Evolutionary conservation across 2,797 vertebrate genomes (phyloP), one percentile per base, ranked within the genome.

Genomic region (Channa striata): DNA sequence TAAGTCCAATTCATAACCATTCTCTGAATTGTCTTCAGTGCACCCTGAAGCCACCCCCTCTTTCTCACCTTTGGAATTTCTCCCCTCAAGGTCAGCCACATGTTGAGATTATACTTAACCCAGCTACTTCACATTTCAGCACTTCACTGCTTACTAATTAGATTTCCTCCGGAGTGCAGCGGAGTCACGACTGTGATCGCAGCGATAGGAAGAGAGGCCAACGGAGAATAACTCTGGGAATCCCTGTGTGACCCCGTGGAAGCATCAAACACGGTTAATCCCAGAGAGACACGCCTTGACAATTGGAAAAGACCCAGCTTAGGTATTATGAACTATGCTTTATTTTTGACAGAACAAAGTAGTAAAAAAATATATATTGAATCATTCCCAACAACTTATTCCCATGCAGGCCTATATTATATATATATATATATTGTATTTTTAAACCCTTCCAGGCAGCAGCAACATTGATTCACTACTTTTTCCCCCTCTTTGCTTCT

Each of bases 1-100:
- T 57, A 68, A 67, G 59, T 68, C 51, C 74, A 76, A 78, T 85
- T 89, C 86, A 89, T 88, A 83, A 85, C 82, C 83, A 86, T 71
- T 77, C 43, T 40, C 39, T 52, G 13, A 74, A 78, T 74, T 74
- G 74, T 82, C 84, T 68, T 23, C n/a, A 0, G 73, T 67, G 57
- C 63, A 34, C 69, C 46, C 48, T 63, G 51, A 62, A 14, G 71
- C 49, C 39, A 52, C 66, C 76, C 6, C 76, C 83, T n/a, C n/a
- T 82, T 86, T 62, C 64, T 64, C 68, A 74, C 57, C 63, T 81
- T 77, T 63, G 44, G 43, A 36, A 47, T 69, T 80, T 73, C 25
- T 62, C 58, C 66, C 73, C 80, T 11, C 61, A 51, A 78, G 87
- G 83, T 77, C 58, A 74, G 59, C 44, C 73, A 83, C 81, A 78